A percentile compares a stretch with the other conserved stretches of the same genome.
These are phyloP conservation scores for Loriculus beryllinus DNA, from an alignment of 2,797 vertebrate species.

Conservation along the genomic window DNA sequence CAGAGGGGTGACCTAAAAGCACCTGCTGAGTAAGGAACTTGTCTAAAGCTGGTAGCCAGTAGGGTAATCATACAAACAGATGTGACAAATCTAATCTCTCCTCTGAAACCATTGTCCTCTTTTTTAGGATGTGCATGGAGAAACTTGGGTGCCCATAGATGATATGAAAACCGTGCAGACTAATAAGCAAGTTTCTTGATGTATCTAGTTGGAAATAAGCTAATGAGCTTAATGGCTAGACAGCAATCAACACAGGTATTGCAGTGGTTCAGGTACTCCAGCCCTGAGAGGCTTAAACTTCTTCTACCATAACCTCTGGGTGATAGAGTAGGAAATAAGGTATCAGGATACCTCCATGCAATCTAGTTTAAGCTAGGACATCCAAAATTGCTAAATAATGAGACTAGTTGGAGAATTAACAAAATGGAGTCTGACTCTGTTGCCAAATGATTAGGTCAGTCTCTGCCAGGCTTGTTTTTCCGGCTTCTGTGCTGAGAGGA, in stretches of 20 bases:
- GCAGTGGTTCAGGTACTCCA: background rate
- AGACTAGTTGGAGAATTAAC: background rate
- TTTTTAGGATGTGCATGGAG: background rate
- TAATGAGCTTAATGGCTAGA: background rate
- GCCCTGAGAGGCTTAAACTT: background rate
- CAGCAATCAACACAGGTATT: background rate
- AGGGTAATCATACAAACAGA: background rate
- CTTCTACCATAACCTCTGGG: background rate
- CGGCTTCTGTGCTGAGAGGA: background rate
- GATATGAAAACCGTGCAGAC: background rate
- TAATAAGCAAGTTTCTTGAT: background rate
- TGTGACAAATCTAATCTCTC: background rate
- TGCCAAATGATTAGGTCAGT: background rate
- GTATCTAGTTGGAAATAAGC: background rate
- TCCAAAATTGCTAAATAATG: background rate
- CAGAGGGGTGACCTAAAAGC: background rate
- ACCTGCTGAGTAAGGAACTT: background rate
- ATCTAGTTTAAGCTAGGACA: background rate
- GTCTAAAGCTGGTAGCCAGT: background rate
- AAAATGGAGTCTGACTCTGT: background rate
- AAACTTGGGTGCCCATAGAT: background rate
- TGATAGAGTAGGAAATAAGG: background rate
- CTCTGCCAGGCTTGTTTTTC: background rate
- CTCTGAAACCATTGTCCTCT: background rate
- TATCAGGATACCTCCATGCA: background rate